Evolutionary conservation across 2,113 vertebrate species (phyloP), one percentile per base, ranked within the genome.

Genomic region (Chionodraco myersi): DNA sequence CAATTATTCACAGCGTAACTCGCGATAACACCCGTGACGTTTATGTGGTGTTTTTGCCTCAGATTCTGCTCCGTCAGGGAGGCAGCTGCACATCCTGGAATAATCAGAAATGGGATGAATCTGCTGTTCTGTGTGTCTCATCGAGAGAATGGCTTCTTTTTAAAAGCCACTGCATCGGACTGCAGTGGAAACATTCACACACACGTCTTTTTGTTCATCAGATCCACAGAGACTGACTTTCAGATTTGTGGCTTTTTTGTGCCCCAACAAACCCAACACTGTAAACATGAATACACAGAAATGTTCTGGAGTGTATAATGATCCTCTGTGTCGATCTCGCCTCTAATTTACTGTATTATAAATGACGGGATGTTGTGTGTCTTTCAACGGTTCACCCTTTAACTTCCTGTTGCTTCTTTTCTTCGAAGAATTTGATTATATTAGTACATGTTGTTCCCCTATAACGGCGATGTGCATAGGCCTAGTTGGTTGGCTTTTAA

Each of bases 31-130:
- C 77, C 59, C 15, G 0, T 74, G 67, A 63, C 36, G n/a, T 77
- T 75, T 64, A 15, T 77, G 68, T 48, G 44, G 21, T 36, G 45
- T 51, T 57, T 72, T 57, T 65, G 53, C 54, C 53, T 62, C 34
- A 49, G 44, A 45, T 72, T 90, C 47, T 26, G 77, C 71, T 66
- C 65, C 69, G 69, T 80, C 80, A 77, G 65, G 9, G 53, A n/a
- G 26, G 76, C 73, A 82, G 80, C 80, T 88, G 77, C 51, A 65
- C 72, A 80, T 80, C 75, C 45, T 90, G 84, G 77, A 89, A 84
- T 60, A 77, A 84, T 89, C 66, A 81, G 30, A 52, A 70, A 77
- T 14, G 18, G 68, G 48, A 72, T 79, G 30, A 61, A 84, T 81
- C 78, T 82, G 47, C n/a, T 77, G 67, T 7, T 51, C 49, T 82